Percentiles rank a stretch among this genome's conserved stretches.
phyloP scores from a whole-genome alignment of 1,140 invertebrate genomes.

The Drosophila lacertosa region DNA sequence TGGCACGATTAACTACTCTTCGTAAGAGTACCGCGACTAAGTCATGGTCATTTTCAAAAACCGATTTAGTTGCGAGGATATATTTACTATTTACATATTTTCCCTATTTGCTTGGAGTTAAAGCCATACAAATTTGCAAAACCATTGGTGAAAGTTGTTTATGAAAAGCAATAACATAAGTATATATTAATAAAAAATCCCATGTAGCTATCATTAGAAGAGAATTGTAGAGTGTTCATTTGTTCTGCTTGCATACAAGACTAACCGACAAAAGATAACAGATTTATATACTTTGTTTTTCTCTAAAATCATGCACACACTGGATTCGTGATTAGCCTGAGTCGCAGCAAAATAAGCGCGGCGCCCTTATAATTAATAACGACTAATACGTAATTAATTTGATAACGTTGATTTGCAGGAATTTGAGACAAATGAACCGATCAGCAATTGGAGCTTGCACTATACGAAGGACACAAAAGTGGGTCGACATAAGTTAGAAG shows the following conservation, averaged over 20 bases:
- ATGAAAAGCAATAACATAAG: too few species aligned
- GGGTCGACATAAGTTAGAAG: conserved; percentile 87
- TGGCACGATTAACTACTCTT: conserved; percentile 36
- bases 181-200: too few species aligned
- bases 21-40: neutral
- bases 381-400: neutral
- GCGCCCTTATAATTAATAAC: neutral
- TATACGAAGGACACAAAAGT: conserved; percentile 85
- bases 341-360: neutral
- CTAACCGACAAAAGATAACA: neutral
- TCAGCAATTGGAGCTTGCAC: conserved; percentile 86
- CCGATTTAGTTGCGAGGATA: neutral
- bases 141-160: neutral
- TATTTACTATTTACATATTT: too few species aligned
- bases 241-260: neutral
- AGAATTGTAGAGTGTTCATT: neutral
- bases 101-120: too few species aligned
- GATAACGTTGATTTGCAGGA: conserved; percentile 33
- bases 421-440: conserved; percentile 45
- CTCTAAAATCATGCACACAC: neutral
- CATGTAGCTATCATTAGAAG: too few species aligned
- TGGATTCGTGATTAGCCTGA: neutral
- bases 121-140: too few species aligned
- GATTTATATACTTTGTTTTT: neutral
- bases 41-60: neutral